These are phyloP conservation scores for Callyntrura sp. DNA, from an alignment of 2,888 invertebrate species.

Conservation along the genomic window DNA sequence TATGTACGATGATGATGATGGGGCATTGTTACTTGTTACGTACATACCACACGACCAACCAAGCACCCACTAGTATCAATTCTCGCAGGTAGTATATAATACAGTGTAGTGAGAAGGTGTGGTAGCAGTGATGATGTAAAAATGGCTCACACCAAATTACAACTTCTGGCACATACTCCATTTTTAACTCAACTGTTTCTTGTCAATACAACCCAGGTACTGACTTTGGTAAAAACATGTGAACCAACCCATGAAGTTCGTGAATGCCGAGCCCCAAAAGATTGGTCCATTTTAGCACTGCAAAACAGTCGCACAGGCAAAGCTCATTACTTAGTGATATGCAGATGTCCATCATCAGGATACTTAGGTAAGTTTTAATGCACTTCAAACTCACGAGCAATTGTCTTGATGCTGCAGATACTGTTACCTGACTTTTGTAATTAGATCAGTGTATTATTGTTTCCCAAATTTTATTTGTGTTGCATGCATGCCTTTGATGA, in stretches of 20 bases:
- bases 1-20: neutral
- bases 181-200: constrained; percentile 63
- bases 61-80: constrained; percentile 33
- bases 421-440: constrained; percentile 29
- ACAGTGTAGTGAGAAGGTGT: too few species aligned
- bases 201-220: constrained; percentile 87
- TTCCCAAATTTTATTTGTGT: neutral
- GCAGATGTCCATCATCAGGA: constrained; percentile 93
- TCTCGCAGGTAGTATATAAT: constrained; percentile 39
- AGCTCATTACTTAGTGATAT: constrained; percentile 96
- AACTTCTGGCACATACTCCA: constrained; percentile 69
- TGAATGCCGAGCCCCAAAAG: constrained; percentile 94
- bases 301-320: constrained; percentile 97
- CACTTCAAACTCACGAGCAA: constrained; percentile 34
- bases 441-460: neutral
- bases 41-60: constrained; percentile 8
- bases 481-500: neutral
- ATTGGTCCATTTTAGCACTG: constrained; percentile 96
- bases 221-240: constrained; percentile 96
- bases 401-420: neutral
- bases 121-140: constrained; percentile 56
- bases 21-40: constrained; percentile 31
- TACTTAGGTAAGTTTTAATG: constrained; percentile 88
- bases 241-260: constrained; percentile 97
- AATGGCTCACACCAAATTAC: constrained; percentile 67